Evolutionary conservation across 2,113 vertebrate species (phyloP).

Genomic region (Gasterosteus nipponicus): DNA sequence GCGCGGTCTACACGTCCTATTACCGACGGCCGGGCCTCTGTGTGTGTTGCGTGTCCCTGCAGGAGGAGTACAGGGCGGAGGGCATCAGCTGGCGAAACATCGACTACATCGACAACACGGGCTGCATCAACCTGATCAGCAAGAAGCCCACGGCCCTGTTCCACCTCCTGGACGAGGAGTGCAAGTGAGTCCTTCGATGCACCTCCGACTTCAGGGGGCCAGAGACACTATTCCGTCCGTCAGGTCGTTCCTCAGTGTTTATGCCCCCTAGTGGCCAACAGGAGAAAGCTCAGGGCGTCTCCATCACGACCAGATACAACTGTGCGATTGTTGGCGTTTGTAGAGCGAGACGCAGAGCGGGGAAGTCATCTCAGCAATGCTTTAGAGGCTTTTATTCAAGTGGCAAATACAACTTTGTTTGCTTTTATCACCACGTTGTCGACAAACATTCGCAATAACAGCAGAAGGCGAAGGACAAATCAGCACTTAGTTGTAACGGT

Average conservation of each 20-base stretch:
- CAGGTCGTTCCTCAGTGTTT: neutral
- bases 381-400: neutral
- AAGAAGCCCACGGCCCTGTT: conserved; percentile 97
- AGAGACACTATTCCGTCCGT: neutral
- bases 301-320: neutral
- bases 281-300: neutral
- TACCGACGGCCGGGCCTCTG: neutral
- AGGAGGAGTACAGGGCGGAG: conserved; percentile 96
- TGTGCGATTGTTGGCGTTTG: neutral
- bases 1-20: neutral
- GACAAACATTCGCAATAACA: neutral
- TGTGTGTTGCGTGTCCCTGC: conserved; percentile 38
- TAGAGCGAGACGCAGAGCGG: neutral
- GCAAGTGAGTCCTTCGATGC: conserved; percentile 89
- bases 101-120: conserved; percentile 96
- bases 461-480: neutral
- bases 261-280: neutral
- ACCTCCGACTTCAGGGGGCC: neutral
- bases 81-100: conserved; percentile 98
- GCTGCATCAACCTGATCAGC: conserved; percentile 97
- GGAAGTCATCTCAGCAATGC: neutral
- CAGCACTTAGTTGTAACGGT: neutral
- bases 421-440: neutral
- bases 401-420: neutral
- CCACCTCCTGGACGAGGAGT: conserved; percentile 97